Evolutionary conservation across 1,140 invertebrate species (phyloP), one percentile per base, ranked within the genome.

Genomic region (Cherax destructor): DNA sequence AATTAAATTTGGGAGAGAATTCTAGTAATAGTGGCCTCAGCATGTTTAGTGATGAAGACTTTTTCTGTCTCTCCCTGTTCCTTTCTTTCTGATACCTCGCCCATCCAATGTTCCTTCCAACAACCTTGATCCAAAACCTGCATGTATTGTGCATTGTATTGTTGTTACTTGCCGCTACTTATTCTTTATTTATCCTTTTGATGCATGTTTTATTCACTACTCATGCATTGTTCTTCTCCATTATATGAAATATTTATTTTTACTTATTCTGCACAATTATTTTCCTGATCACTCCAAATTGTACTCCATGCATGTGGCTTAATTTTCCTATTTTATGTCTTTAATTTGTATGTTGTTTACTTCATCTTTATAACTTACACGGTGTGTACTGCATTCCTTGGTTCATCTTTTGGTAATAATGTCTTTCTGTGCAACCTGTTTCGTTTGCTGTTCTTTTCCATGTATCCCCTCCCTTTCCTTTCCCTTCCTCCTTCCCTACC

Each of bases 401-500:
- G 18, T 47, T 30, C 74, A 11, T 61, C 49, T 61, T 49, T 74
- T 69, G 30, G 83, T 85, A 49, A 72, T 13, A 18, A 41, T 59
- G 13, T 56, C 21, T 74, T 74, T 72, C 72, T 72, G 21, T 72
- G 47, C 83, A 13, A 50, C 24, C 65, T 85, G 56, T 76, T 30
- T 56, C 13, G 52, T 83, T 83, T 85, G 50, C 50, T 59, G 30
- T 83, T 56, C 49, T 18, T 72, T 79, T 88, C 41, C 87, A 78
- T 78, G 86, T 74, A 76, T 56, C 84, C 83, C 50, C 56, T 80
- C 81, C 79, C 77, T 86, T 74, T 77, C 87, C 80, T 87, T 92
- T 9, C 52, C 77, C 49, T 90, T 49, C 91, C 88, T 80, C 90
- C 56, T 90, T 85, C 83, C 85, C 92, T 87, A 90, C 89, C 85